phyloP scores from a whole-genome alignment of 2,113 vertebrate genomes.

The Nycticryphes semicollaris region DNA sequence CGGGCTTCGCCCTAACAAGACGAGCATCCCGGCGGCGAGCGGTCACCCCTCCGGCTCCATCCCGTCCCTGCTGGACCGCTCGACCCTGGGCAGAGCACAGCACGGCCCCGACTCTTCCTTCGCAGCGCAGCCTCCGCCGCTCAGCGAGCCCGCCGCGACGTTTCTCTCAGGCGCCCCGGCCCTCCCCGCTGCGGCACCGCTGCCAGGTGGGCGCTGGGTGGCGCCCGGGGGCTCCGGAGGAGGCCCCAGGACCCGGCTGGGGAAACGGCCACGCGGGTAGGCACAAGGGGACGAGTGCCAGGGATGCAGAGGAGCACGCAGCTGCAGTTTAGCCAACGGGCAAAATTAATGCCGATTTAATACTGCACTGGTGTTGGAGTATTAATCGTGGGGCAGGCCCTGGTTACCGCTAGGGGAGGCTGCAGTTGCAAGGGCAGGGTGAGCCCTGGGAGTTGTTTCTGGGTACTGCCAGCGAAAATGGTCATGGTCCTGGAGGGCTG shows the following conservation, averaged over 20 bases:
- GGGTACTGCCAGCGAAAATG: background rate
- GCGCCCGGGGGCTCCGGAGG: background rate
- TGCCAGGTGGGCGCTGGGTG: background rate
- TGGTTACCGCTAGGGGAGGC: background rate
- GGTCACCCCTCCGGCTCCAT: background rate
- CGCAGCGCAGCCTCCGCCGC: too few species aligned
- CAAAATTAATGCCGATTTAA: accelerated
- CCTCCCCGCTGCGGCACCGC: background rate
- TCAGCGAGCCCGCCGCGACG: background rate
- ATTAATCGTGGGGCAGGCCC: too few species aligned
- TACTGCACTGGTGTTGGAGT: accelerated
- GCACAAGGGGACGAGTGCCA: accelerated
- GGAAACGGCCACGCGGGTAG: accelerated
- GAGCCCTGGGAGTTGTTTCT: background rate
- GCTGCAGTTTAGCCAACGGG: background rate
- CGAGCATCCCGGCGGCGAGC: too few species aligned
- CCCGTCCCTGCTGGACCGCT: background rate
- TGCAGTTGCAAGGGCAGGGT: accelerated
- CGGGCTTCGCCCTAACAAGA: background rate
- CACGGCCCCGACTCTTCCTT: background rate
- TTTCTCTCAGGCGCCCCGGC: background rate
- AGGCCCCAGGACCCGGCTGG: accelerated
- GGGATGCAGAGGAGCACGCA: accelerated
- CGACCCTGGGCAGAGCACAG: background rate
- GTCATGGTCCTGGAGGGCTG: accelerated